phyloP scores from a whole-genome alignment of 2,888 invertebrate species.

The Brachypalpus laphriformis region DNA sequence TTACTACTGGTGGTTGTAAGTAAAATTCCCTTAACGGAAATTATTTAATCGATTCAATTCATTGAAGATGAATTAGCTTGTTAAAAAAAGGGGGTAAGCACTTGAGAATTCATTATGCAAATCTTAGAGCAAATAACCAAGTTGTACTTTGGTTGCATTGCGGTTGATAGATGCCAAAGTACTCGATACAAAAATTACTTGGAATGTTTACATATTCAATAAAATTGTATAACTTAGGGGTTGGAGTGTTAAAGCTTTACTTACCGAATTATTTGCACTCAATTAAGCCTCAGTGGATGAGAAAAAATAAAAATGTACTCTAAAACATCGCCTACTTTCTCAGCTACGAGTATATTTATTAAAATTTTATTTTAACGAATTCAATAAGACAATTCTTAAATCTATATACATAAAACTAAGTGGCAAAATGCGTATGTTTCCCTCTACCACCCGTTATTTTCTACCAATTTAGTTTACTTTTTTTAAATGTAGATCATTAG shows the following conservation, averaged over 20 bases:
- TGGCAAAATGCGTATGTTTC: too few relatives aligned
- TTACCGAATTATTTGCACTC: too few relatives aligned
- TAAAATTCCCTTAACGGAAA: background rate
- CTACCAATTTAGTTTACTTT: too few relatives aligned
- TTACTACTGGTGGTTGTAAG: background rate
- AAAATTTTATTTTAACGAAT: too few relatives aligned
- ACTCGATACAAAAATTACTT: background rate
- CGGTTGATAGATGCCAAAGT: background rate
- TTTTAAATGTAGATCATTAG: too few relatives aligned
- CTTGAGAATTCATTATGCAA: background rate
- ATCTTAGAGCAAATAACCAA: background rate
- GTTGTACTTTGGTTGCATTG: background rate
- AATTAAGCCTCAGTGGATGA: too few relatives aligned
- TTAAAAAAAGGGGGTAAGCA: background rate
- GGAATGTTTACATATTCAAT: background rate
- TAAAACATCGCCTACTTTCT: too few relatives aligned
- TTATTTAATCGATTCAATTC: background rate
- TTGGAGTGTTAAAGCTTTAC: background rate
- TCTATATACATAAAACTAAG: too few relatives aligned
- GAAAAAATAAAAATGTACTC: too few relatives aligned
- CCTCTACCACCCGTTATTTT: too few relatives aligned
- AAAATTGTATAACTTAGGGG: background rate
- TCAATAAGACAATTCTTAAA: too few relatives aligned
- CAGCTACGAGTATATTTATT: too few relatives aligned
- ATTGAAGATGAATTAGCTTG: background rate